Evolutionary conservation across 1,140 invertebrate species (phyloP), one percentile per base, ranked within the genome.

Genomic region (Pseudomyrmex gracilis): DNA sequence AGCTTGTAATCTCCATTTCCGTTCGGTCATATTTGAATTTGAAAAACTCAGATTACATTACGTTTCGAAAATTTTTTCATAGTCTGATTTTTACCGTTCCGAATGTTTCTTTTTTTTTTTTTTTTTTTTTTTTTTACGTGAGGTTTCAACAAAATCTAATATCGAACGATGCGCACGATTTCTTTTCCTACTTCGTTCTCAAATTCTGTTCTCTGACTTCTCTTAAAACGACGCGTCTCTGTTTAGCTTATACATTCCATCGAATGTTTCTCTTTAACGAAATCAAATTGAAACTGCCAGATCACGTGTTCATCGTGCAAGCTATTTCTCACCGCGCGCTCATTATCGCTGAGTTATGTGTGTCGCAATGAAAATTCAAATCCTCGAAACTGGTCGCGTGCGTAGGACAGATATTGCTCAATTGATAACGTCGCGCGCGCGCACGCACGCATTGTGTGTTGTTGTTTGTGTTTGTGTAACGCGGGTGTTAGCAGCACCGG

Each of bases 341-440:
- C 51, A 68, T 70, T 58, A 78, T 70, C 76, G 34, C 13, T 10
- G 60, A 64, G 71, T 80, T 45, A 49, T 67, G 17, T 67, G 17
- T 9, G 7, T 17, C 20, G 15, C 10, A 60, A 71, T 80, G 43
- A 76, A 64, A 64, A 76, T 76, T 76, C 55, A 80, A 80, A 71
- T 22, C n/a, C 43, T 10, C 43, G 22, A 7, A 80, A 70, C 43
- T 70, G 76, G 58, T 43, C 60, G 66, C 76, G 47, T 55, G 43
- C 15, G 8, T n/a, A n/a, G 10, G 43, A 80, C 53, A 58, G 66
- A 71, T 71, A 71, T 70, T 80, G 49, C n/a, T 20, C 53, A 47
- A 70, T 55, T 57, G 15, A 68, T 68, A 24, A 58, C 7, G 53
- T 20, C 17, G 43, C 15, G 34, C 70, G 2, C n/a, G 45, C 13